A percentile compares a stretch with the other conserved stretches of the same genome.
phyloP scores from a whole-genome alignment of 2,888 invertebrate genomes.

The Tanytarsus gracilentus region DNA sequence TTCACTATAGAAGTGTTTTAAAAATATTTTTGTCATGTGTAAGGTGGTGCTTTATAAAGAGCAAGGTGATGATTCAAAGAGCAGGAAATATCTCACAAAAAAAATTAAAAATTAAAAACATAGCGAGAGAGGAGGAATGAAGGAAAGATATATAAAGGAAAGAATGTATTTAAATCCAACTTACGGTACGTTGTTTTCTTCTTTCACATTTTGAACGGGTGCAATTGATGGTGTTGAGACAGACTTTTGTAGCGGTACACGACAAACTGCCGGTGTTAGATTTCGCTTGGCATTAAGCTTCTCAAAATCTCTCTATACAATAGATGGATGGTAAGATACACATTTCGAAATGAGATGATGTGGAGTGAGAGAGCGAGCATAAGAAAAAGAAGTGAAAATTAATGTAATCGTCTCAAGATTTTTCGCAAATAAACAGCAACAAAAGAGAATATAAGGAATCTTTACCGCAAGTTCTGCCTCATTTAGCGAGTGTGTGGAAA shows the following conservation, averaged over 20 bases:
- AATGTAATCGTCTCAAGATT: not conserved
- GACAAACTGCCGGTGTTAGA: slow-evolving; percentile 48
- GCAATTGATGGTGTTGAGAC: slow-evolving; percentile 85
- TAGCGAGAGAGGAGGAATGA: slow-evolving; percentile 29
- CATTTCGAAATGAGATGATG: not conserved
- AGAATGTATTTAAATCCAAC: slow-evolving; percentile 35
- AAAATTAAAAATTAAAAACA: not conserved
- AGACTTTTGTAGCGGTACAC: slow-evolving; percentile 78
- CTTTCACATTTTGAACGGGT: slow-evolving; percentile 53
- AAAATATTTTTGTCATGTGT: too few species aligned
- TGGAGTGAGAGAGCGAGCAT: not conserved
- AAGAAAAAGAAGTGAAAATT: not conserved
- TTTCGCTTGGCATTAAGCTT: slow-evolving; percentile 42
- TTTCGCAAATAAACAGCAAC: slow-evolving; percentile 5
- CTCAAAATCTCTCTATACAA: slow-evolving; percentile 40
- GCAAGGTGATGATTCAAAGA: too few species aligned
- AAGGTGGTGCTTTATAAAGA: too few species aligned
- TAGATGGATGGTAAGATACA: slow-evolving; percentile 9
- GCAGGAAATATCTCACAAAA: slow-evolving; percentile 5
- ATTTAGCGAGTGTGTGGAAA: slow-evolving; percentile 71
- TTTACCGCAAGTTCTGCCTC: slow-evolving; percentile 76
- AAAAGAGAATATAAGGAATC: slow-evolving; percentile 26
- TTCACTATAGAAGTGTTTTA: too few species aligned
- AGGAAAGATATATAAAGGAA: slow-evolving; percentile 30
- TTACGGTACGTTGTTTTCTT: slow-evolving; percentile 48